Evolutionary conservation across 2,797 vertebrate genomes (phyloP), one percentile per base, ranked within the genome.

Genomic region (Lepus oiostolus): DNA sequence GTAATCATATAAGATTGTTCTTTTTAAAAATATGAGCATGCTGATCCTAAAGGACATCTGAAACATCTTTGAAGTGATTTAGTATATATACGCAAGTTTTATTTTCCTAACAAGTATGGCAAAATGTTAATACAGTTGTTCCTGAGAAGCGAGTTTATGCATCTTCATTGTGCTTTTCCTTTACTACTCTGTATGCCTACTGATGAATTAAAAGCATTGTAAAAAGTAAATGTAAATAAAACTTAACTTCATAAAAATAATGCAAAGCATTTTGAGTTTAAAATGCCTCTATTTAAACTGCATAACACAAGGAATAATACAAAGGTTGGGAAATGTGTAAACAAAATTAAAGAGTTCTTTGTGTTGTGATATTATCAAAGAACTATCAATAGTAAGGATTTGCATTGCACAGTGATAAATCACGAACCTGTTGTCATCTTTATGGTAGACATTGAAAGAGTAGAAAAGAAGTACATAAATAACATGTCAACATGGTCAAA

Each of bases 91-190:
- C 5, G 52, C 60, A 65, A 4, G 24, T 13, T 42, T 60, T 30
- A 26, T 35, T 74, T 38, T 91, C 11, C n/a, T 87, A 91, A 83
- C n/a, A 77, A 22, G 9, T 28, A 28, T 28, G 12, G 47, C 22
- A 62, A 67, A 52, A 47, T 54, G 1, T 65, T 88, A 91, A 42
- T 21, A 30, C 21, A 63, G 14, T 65, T 88, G 12, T 50, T 90
- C 63, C 70, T 77, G 71, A 88, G 52, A 91, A 92, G 11, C 83
- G 62, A 76, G 30, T 60, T 84, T 74, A 85, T 65, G 17, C 10
- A 80, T 72, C 6, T 58, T 65, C 10, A 63, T 17, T 47, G 28
- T 28, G 22, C 24, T 90, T 8, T 70, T 65, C 16, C 72, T 62
- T 24, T 72, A 62, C 12, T 35, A 17, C 65, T 9, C 70, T 42